Evolutionary conservation across 1,140 invertebrate species (phyloP).

Genomic region (Odontomachus brunneus): DNA sequence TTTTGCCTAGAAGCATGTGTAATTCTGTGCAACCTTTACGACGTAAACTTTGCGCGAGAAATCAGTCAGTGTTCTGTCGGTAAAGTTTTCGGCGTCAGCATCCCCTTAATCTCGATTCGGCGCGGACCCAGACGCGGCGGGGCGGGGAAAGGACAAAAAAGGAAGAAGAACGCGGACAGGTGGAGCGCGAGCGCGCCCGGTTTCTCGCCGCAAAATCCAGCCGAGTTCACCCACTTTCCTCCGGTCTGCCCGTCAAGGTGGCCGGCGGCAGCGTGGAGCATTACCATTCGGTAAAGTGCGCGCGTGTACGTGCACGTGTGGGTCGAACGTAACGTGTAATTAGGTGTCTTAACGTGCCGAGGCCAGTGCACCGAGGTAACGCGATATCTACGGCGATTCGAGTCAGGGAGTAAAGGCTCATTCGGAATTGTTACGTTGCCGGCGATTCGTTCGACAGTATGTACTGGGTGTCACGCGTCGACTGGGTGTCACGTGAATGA

Average conservation of each 20-base stretch:
- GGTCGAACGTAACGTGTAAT: constrained; percentile 73
- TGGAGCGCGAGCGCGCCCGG: constrained; percentile 57
- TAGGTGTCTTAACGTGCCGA: constrained; percentile 71
- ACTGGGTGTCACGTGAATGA: too few species aligned
- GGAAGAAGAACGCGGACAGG: constrained; percentile 35
- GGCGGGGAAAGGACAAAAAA: not conserved
- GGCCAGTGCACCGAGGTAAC: constrained; percentile 70
- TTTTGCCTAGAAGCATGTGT: too few species aligned
- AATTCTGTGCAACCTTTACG: too few species aligned
- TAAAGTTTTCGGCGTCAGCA: too few species aligned
- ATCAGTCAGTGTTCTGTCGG: too few species aligned
- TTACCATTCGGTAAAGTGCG: constrained; percentile 73
- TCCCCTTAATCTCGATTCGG: constrained; percentile 8
- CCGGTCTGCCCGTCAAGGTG: constrained; percentile 68
- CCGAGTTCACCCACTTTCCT: constrained; percentile 78
- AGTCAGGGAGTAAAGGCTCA: constrained; percentile 33
- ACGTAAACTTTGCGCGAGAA: too few species aligned
- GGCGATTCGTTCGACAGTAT: not conserved
- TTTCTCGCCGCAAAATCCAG: constrained; percentile 74
- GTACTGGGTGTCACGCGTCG: too few species aligned
- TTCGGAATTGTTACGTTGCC: constrained; percentile 38
- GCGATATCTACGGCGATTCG: constrained; percentile 62
- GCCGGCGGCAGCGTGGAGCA: constrained; percentile 35
- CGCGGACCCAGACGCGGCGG: not conserved
- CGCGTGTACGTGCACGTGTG: constrained; percentile 60